Conservation (phyloP, 2,113 vertebrate genomes). For the Hirundichthys speculiger region DNA sequence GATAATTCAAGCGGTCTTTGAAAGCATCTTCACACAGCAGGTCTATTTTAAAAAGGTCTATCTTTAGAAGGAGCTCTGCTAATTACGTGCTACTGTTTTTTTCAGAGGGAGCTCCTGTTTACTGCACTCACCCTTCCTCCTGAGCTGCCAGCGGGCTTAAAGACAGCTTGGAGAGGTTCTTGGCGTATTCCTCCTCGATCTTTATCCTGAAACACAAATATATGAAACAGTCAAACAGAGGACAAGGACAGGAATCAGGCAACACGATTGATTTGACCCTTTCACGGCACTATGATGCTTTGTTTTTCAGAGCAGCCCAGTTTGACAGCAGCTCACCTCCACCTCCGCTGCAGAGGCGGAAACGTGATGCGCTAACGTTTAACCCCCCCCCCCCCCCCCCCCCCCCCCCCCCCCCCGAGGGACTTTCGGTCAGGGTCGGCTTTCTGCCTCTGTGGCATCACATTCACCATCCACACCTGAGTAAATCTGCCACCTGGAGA, state of each 20-base stretch:
- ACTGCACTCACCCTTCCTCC: slow-evolving; percentile 90
- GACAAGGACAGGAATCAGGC: background rate
- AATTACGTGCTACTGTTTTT: no score
- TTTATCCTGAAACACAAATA: slow-evolving; percentile 87
- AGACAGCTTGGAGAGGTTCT: slow-evolving; percentile 97
- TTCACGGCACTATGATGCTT: no score
- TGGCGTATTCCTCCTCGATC: slow-evolving; percentile 98
- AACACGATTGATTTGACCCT: no score
- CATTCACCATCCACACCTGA: slow-evolving; percentile 45
- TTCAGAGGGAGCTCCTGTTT: no score
- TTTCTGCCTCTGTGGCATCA: slow-evolving; percentile 22
- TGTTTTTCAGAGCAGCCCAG: background rate
- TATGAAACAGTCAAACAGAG: slow-evolving; percentile 11
- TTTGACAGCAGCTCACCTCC: fast-evolving
- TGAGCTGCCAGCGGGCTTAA: slow-evolving; percentile 93
- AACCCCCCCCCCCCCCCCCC: no score
- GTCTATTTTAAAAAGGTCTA: slow-evolving; percentile 20
- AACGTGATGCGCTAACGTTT: slow-evolving; percentile 11
- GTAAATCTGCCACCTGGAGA: slow-evolving; percentile 40
- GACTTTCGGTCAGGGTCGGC: background rate
- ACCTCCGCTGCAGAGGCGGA: background rate
- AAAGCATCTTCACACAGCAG: slow-evolving; percentile 4
- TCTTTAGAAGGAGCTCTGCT: slow-evolving; percentile 8
- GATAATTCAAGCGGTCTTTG: background rate
- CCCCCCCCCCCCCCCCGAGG: no score